Evolutionary conservation across 2,888 invertebrate genomes (phyloP).

Genomic region (Rhimphoctona megacephalus): DNA sequence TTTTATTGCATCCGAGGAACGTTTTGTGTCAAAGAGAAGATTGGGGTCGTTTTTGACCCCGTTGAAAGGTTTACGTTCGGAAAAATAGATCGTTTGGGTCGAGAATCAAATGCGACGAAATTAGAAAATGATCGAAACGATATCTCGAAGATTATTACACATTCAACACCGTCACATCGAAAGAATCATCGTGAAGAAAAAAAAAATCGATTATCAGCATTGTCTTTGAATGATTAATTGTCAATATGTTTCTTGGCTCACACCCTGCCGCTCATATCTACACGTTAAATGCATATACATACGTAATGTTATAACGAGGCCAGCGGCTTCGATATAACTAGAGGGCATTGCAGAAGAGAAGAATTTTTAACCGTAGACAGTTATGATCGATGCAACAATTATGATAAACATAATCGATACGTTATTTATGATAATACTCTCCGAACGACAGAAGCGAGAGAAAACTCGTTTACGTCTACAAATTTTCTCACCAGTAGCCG

Average conservation of each 20-base stretch:
- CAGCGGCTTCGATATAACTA: conserved; percentile 44
- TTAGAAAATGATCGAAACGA: too few relatives aligned
- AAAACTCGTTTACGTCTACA: conserved; percentile 17
- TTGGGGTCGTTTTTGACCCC: too few relatives aligned
- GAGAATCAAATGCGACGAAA: too few relatives aligned
- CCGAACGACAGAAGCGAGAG: conserved; percentile 6
- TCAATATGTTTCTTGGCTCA: not conserved
- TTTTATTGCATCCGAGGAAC: too few relatives aligned
- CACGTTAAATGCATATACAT: conserved; percentile 12
- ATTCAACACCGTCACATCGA: not conserved
- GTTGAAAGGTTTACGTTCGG: too few relatives aligned
- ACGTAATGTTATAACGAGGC: conserved; percentile 16
- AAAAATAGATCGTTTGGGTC: too few relatives aligned
- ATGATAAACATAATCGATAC: conserved; percentile 67
- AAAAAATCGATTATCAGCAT: not conserved
- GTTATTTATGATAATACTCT: conserved; percentile 63
- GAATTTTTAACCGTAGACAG: conserved; percentile 53
- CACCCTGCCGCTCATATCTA: conserved; percentile 1
- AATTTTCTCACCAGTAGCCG: not conserved
- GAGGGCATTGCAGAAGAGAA: conserved; percentile 24
- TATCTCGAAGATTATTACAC: too few relatives aligned
- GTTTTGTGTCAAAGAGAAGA: too few relatives aligned
- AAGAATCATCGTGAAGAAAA: not conserved
- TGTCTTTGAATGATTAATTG: conserved; percentile 42
- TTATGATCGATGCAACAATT: conserved; percentile 63